phyloP scores from a whole-genome alignment of 2,113 vertebrate species.

The Clarias gariepinus region DNA sequence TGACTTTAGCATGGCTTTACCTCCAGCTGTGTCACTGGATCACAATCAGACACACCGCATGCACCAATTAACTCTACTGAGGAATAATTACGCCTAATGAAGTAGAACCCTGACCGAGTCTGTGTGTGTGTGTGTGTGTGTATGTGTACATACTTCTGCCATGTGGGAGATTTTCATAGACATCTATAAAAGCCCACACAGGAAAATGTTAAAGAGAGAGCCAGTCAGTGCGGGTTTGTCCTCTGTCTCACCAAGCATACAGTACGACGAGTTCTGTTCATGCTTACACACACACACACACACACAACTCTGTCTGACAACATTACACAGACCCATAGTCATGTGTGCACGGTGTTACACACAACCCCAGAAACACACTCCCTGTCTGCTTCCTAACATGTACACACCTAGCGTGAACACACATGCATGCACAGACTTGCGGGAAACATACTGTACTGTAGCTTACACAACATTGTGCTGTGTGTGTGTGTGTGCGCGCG shows the following conservation, averaged over 20 bases:
- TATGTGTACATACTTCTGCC: constrained; percentile 49
- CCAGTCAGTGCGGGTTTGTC: constrained; percentile 59
- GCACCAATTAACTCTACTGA: constrained; percentile 5
- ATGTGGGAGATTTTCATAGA: constrained; percentile 69
- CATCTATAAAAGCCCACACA: constrained; percentile 72
- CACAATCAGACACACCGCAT: constrained; percentile 7
- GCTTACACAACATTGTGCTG: background rate
- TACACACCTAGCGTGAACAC: background rate
- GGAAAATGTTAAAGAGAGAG: constrained; percentile 68
- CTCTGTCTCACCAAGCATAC: constrained; percentile 45
- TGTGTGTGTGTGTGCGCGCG: background rate
- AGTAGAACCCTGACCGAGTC: constrained; percentile 1
- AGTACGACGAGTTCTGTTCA: background rate
- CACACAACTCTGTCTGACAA: background rate
- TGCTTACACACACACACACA: constrained; percentile 27
- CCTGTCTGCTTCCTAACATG: background rate
- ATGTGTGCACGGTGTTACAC: background rate
- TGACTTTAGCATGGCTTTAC: background rate
- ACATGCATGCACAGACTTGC: constrained; percentile 17
- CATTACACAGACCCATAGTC: constrained; percentile 9
- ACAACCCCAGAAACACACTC: constrained; percentile 32
- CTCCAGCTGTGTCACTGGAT: background rate
- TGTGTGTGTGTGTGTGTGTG: constrained; percentile 6
- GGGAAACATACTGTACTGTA: background rate
- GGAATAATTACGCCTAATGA: constrained; percentile 5